A percentile compares a stretch with the other conserved stretches of the same genome.
Evolutionary conservation across 2,113 vertebrate species (phyloP).

Genomic region (Erythrocercus mccallii): DNA sequence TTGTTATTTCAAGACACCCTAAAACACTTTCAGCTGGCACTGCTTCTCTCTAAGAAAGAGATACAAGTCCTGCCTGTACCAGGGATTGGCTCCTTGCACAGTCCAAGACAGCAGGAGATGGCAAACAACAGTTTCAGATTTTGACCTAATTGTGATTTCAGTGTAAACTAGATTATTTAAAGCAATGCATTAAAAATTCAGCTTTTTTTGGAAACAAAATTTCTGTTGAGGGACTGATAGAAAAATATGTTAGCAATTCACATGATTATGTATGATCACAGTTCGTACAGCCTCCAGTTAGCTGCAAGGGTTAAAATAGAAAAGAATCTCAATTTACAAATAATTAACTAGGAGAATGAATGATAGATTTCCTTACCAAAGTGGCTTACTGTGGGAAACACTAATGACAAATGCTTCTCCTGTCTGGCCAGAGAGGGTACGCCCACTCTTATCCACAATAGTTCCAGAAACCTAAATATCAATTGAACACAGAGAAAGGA

Average conservation of each 20-base stretch:
- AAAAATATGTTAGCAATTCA: neutral
- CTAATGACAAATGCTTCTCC: slow-evolving; percentile 96
- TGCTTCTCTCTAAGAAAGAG: neutral
- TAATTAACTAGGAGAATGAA: neutral
- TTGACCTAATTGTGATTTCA: neutral
- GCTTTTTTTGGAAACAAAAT: neutral
- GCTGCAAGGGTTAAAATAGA: neutral
- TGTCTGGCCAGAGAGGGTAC: slow-evolving; percentile 95
- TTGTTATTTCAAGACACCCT: neutral
- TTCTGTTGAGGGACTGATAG: neutral
- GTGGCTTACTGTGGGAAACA: slow-evolving; percentile 83
- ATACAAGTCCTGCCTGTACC: neutral
- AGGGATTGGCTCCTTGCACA: neutral
- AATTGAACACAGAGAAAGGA: neutral
- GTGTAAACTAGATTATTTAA: neutral
- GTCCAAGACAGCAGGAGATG: neutral
- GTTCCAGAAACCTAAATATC: slow-evolving; percentile 89
- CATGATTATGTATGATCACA: neutral
- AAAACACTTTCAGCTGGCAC: neutral
- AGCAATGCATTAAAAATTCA: neutral
- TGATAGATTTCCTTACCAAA: slow-evolving; percentile 83
- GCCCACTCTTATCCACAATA: slow-evolving; percentile 94
- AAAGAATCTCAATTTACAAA: neutral
- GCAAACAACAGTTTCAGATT: neutral
- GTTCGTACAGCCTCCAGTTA: neutral